phyloP scores from a whole-genome alignment of 2,888 invertebrate genomes.

The Melanostoma scalare region DNA sequence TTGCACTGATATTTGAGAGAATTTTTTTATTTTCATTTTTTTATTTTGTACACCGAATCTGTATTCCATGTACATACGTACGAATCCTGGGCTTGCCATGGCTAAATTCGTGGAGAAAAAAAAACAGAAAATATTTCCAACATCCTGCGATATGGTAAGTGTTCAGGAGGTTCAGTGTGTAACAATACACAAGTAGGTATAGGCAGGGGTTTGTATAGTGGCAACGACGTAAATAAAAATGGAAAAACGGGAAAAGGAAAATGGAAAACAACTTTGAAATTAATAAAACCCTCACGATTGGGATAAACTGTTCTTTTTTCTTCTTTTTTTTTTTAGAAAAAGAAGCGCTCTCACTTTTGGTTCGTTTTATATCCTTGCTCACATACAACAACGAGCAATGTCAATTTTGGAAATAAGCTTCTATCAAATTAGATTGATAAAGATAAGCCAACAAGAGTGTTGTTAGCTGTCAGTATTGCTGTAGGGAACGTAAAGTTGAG shows the following conservation, averaged over 20 bases:
- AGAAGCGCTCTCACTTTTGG: not conserved
- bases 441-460: slow-evolving; percentile 10
- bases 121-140: not conserved
- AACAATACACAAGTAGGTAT: not conserved
- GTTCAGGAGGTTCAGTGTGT: not conserved
- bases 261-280: slow-evolving; percentile 49
- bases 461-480: too few relatives aligned
- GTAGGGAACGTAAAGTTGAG: not conserved
- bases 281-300: slow-evolving; percentile 58
- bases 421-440: slow-evolving; percentile 62
- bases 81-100: slow-evolving; percentile 39
- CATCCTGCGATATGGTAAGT: not conserved
- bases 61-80: slow-evolving; percentile 7
- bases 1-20: slow-evolving; percentile 40
- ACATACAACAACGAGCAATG: slow-evolving; percentile 52
- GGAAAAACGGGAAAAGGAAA: slow-evolving; percentile 26
- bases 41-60: slow-evolving; percentile 18
- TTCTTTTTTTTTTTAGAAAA: not conserved
- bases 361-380: slow-evolving; percentile 11
- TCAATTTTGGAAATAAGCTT: slow-evolving; percentile 59
- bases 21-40: slow-evolving; percentile 19
- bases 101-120: not conserved
- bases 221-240: not conserved
- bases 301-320: not conserved
- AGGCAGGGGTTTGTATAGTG: slow-evolving; percentile 6